These are phyloP conservation scores for Phataginus tetradactyla DNA, from an alignment of 2,797 vertebrate species.

Conservation along the genomic window DNA sequence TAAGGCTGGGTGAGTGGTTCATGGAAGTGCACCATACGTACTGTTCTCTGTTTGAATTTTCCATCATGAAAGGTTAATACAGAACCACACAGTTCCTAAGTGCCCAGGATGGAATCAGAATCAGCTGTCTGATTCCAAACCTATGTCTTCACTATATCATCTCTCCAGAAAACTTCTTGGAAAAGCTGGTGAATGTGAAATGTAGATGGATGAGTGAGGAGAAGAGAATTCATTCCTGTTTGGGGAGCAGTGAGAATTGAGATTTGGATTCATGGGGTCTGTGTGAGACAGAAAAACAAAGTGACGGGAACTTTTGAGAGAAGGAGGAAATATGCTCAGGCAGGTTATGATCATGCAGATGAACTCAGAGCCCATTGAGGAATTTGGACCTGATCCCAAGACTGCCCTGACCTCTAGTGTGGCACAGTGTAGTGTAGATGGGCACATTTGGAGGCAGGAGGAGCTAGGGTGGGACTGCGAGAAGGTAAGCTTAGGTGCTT, in stretches of 20 bases:
- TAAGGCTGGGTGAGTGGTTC: background rate
- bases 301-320: background rate
- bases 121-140: background rate
- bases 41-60: background rate
- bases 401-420: background rate
- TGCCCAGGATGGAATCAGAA: background rate
- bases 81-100: conserved; percentile 21
- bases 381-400: background rate
- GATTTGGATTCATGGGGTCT: background rate
- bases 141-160: background rate
- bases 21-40: background rate
- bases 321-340: background rate
- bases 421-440: background rate
- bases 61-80: background rate
- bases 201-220: background rate
- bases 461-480: background rate
- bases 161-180: background rate
- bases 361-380: background rate
- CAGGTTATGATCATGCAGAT: background rate
- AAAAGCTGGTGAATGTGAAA: background rate
- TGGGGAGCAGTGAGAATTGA: background rate
- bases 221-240: background rate
- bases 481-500: background rate
- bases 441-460: background rate
- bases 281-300: background rate